Percentiles rank a stretch among this genome's conserved stretches.
phyloP scores from a whole-genome alignment of 2,888 invertebrate genomes.

The Aradus depressus region DNA sequence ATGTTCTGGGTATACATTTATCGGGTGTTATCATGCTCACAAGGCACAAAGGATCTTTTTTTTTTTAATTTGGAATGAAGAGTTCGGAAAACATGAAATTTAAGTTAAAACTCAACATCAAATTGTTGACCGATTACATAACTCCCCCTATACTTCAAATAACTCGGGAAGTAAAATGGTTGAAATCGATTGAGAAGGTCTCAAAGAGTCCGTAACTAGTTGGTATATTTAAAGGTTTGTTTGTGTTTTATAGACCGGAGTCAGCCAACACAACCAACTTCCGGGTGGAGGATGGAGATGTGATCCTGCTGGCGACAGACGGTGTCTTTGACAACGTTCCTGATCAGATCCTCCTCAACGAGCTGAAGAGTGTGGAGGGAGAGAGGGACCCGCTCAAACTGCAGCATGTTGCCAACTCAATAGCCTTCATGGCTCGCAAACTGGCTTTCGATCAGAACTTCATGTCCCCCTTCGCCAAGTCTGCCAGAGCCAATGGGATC shows the following conservation, averaged over 20 bases:
- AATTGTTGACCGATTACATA: too few relatives aligned
- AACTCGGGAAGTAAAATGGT: too few relatives aligned
- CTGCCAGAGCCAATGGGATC: conserved; percentile 86
- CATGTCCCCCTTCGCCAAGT: conserved; percentile 90
- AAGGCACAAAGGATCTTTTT: too few relatives aligned
- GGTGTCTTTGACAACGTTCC: conserved; percentile 98
- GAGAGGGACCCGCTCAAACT: conserved; percentile 61
- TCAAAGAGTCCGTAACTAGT: too few relatives aligned
- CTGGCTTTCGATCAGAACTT: conserved; percentile 89
- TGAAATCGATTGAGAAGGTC: too few relatives aligned
- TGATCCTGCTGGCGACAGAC: conserved; percentile 90
- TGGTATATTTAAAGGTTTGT: too few relatives aligned
- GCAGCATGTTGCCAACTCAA: conserved; percentile 84
- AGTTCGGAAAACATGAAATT: too few relatives aligned
- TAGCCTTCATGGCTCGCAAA: conserved; percentile 90
- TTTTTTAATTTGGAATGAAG: too few relatives aligned
- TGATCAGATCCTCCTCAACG: conserved; percentile 75
- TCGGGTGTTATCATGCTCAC: too few relatives aligned
- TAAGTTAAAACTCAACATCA: too few relatives aligned
- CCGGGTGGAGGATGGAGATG: conserved; percentile 83
- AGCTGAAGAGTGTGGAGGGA: conserved; percentile 63
- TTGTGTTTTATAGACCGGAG: conserved; percentile 56
- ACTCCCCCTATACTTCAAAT: too few relatives aligned
- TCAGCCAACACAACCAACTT: conserved; percentile 82
- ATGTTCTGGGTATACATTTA: too few relatives aligned